Percentiles rank a stretch among this genome's conserved stretches.
Conservation (phyloP, 1,140 invertebrate species). For the Gonatopus flavifemur region DNA sequence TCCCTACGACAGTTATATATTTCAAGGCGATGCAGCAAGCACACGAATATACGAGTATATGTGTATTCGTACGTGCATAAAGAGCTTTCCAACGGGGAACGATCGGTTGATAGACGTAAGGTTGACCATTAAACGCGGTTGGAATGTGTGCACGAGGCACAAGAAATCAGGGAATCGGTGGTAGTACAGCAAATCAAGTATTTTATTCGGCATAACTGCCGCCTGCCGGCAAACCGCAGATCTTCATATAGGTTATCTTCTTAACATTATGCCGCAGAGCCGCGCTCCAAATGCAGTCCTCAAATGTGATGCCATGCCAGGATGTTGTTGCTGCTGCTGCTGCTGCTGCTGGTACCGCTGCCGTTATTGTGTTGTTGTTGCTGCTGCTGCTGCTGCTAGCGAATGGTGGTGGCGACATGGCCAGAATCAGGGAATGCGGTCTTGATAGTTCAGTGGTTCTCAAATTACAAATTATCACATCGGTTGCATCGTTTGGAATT, state of each 20-base stretch:
- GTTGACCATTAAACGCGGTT: slow-evolving; percentile 24
- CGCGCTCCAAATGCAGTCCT: slow-evolving; percentile 53
- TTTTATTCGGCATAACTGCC: slow-evolving; percentile 50
- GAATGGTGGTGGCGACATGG: slow-evolving; percentile 30
- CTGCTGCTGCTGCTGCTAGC: slow-evolving; percentile 18
- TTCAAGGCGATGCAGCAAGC: no score
- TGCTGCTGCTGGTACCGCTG: no score
- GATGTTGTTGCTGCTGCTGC: no score
- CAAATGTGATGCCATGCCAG: slow-evolving; percentile 41
- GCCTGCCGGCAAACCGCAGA: slow-evolving; percentile 39
- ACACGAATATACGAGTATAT: no score
- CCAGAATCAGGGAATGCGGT: slow-evolving; percentile 38
- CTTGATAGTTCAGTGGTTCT: slow-evolving; percentile 45
- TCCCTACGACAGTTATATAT: no score
- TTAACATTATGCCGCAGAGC: slow-evolving; percentile 40
- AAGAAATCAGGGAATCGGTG: slow-evolving; percentile 46
- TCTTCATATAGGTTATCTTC: slow-evolving; percentile 52
- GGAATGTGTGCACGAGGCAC: slow-evolving; percentile 32
- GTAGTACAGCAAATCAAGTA: slow-evolving; percentile 49
- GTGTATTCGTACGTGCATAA: no score
- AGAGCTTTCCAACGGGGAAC: no score
- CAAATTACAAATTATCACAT: no score
- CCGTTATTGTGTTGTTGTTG: no score
- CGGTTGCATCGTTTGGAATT: no score
- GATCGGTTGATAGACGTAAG: slow-evolving; percentile 30